These are phyloP conservation scores for Etheostoma perlongum DNA, from an alignment of 2,797 vertebrate genomes.

Conservation along the genomic window DNA sequence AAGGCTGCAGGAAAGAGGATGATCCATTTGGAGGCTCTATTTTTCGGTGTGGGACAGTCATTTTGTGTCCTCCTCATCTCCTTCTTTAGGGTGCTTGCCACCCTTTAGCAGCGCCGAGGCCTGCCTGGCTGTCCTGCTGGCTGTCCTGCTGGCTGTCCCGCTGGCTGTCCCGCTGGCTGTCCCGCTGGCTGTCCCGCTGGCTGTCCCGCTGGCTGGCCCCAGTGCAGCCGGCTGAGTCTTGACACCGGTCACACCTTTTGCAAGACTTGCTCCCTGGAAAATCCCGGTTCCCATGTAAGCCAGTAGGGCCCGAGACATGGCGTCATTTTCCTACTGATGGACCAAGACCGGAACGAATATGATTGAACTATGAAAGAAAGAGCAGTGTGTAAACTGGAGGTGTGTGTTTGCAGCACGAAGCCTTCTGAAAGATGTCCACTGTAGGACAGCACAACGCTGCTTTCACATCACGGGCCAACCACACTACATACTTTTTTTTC, in stretches of 20 bases:
- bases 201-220: neutral
- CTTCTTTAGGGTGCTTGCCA: conserved; percentile 93
- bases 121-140: neutral
- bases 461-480: conserved; percentile 20
- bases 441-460: conserved; percentile 17
- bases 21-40: conserved; percentile 93
- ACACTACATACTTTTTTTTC: neutral
- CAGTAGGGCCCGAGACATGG: conserved; percentile 19
- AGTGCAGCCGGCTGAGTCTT: neutral
- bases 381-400: conserved; percentile 1
- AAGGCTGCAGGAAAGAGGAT: conserved; percentile 96
- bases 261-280: conserved; percentile 3
- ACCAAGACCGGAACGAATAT: neutral
- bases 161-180: too few species aligned
- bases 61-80: conserved; percentile 94
- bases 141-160: fast-evolving
- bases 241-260: neutral
- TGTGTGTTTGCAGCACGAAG: conserved; percentile 12
- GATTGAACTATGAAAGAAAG: conserved; percentile 2
- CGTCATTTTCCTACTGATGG: conserved; percentile 44
- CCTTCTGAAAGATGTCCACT: conserved; percentile 14
- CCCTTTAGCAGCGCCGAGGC: conserved; percentile 86
- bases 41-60: conserved; percentile 94
- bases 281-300: conserved; percentile 8
- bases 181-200: too few species aligned